Conservation (phyloP, 2,113 vertebrate genomes). For the Apeltes quadracus region DNA sequence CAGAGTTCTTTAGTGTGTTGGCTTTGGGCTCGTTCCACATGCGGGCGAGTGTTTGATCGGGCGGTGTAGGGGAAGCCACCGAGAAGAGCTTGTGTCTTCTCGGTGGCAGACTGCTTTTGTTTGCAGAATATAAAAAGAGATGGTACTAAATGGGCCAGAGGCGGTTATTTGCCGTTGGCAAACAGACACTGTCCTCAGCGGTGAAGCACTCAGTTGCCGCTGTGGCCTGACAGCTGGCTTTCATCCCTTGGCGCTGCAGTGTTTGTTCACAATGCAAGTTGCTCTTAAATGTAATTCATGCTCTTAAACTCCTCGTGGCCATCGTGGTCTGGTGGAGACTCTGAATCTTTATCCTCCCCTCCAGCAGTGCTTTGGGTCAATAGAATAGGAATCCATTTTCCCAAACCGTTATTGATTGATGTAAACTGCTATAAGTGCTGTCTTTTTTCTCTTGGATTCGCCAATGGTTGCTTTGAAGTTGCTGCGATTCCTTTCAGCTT, state of each 20-base stretch:
- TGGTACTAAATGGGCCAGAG: conserved; percentile 70
- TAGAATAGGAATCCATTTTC: conserved; percentile 54
- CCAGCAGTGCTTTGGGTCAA: conserved; percentile 45
- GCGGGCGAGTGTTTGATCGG: conserved; percentile 64
- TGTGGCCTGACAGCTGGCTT: conserved; percentile 62
- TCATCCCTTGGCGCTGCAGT: conserved; percentile 43
- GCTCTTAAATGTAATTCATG: conserved; percentile 60
- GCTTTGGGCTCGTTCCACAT: conserved; percentile 64
- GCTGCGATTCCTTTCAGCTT: conserved; percentile 48
- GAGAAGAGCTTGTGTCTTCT: conserved; percentile 63
- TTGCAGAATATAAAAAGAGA: conserved; percentile 63
- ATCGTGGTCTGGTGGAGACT: conserved; percentile 25
- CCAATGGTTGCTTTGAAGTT: conserved; percentile 65
- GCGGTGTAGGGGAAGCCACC: conserved; percentile 35
- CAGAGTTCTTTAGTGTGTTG: conserved; percentile 60
- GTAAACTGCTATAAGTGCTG: conserved; percentile 57
- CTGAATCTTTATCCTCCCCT: conserved; percentile 29
- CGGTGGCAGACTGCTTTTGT: conserved; percentile 72
- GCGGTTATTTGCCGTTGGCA: conserved; percentile 79
- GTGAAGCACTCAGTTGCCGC: conserved; percentile 49
- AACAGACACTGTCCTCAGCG: conserved; percentile 67
- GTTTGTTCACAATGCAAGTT: conserved; percentile 57
- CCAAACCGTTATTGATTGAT: conserved; percentile 64
- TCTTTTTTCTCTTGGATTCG: conserved; percentile 44
- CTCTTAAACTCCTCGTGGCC: conserved; percentile 29